A percentile compares a stretch with the other conserved stretches of the same genome.
Evolutionary conservation across 1,140 invertebrate genomes (phyloP).

Genomic region (Steinernema feltiae): DNA sequence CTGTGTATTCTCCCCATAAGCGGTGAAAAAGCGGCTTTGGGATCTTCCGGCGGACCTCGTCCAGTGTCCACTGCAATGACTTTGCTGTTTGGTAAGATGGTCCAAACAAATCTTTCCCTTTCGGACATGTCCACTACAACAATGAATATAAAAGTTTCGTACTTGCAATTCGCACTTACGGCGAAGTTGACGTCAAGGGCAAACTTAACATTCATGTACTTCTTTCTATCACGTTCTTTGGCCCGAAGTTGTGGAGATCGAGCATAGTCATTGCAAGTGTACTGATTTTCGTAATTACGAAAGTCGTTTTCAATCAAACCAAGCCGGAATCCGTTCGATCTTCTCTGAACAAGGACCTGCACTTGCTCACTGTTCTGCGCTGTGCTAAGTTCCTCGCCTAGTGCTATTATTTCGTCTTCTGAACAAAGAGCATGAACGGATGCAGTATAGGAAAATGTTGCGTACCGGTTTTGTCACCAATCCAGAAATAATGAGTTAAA

Average conservation of each 20-base stretch:
- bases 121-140: slow-evolving; percentile 22
- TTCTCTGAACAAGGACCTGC: neutral
- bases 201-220: slow-evolving; percentile 31
- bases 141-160: slow-evolving; percentile 16
- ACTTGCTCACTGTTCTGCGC: neutral
- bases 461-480: neutral
- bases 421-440: slow-evolving; percentile 5
- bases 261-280: slow-evolving; percentile 14
- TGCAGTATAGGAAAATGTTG: neutral
- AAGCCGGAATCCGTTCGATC: neutral
- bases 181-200: slow-evolving; percentile 19
- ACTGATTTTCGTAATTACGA: slow-evolving; percentile 23
- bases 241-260: slow-evolving; percentile 13
- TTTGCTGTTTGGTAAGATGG: slow-evolving; percentile 9
- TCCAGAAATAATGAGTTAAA: slow-evolving; percentile 25
- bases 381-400: neutral
- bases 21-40: slow-evolving; percentile 32
- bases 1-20: slow-evolving; percentile 19
- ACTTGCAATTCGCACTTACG: slow-evolving; percentile 17
- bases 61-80: slow-evolving; percentile 29
- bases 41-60: slow-evolving; percentile 22
- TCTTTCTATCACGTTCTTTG: slow-evolving; percentile 31
- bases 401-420: neutral
- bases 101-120: slow-evolving; percentile 33
- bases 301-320: slow-evolving; percentile 16